Percentiles rank a stretch among this genome's conserved stretches.
These are phyloP conservation scores for Zonitis immaculata DNA, from an alignment of 2,888 invertebrate genomes.

Conservation along the genomic window DNA sequence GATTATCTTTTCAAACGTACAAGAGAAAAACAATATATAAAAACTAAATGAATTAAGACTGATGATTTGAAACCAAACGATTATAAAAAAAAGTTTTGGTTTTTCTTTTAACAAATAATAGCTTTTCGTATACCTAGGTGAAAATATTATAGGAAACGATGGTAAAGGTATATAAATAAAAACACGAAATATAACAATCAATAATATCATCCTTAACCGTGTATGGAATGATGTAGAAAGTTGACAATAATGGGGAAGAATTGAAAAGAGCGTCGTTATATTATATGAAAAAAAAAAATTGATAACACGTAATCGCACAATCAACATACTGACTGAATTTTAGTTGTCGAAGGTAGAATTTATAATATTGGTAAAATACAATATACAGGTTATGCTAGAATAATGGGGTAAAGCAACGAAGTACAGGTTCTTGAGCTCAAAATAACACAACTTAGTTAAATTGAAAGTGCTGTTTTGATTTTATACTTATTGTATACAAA, in stretches of 20 bases:
- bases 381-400: too few relatives aligned
- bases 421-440: too few relatives aligned
- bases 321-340: conserved; percentile 7
- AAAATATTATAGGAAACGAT: conserved; percentile 8
- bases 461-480: too few relatives aligned
- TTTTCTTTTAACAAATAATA: not conserved
- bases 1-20: not conserved
- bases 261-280: conserved; percentile 15
- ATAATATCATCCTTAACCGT: conserved; percentile 19
- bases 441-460: too few relatives aligned
- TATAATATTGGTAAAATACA: conserved; percentile 14
- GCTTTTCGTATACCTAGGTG: conserved; percentile 11
- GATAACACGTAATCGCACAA: conserved; percentile 13
- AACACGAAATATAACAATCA: conserved; percentile 20
- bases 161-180: conserved; percentile 16
- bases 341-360: conserved; percentile 13
- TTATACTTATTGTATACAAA: too few relatives aligned
- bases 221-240: conserved; percentile 15
- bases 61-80: not conserved
- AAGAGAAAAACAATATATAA: not conserved
- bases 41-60: not conserved
- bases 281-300: conserved; percentile 14
- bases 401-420: too few relatives aligned
- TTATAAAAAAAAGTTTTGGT: not conserved
- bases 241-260: conserved; percentile 18